Conservation (phyloP, 92 coral and sea anemone genomes). For the Umimayanthus kanabou region DNA sequence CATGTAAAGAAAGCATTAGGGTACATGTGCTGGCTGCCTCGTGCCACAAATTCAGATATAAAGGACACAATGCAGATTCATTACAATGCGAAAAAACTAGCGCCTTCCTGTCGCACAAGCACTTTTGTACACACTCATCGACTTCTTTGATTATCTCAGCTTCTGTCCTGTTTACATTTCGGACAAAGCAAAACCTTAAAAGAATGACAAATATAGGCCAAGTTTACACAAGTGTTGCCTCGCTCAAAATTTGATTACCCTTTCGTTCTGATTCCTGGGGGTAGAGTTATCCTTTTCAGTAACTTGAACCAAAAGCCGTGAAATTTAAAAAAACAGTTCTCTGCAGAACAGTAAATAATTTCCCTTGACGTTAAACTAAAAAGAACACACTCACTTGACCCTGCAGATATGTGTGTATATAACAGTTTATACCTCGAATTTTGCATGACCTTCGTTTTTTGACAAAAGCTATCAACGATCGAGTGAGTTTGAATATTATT, state of each 20-base stretch:
- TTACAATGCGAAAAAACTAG: slow-evolving; percentile 26
- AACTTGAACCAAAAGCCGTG: neutral
- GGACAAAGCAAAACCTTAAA: slow-evolving; percentile 33
- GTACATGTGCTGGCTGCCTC: slow-evolving; percentile 22
- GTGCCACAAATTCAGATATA: slow-evolving; percentile 23
- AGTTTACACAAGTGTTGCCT: slow-evolving; percentile 45
- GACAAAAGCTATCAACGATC: neutral
- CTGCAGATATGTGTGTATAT: neutral
- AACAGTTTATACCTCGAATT: neutral
- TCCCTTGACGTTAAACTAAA: neutral
- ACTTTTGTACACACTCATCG: slow-evolving; percentile 43
- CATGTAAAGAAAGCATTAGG: slow-evolving; percentile 22
- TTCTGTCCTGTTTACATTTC: slow-evolving; percentile 33
- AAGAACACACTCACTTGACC: neutral
- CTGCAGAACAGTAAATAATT: neutral
- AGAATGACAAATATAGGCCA: slow-evolving; percentile 18
- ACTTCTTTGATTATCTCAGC: slow-evolving; percentile 35
- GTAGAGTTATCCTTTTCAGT: neutral
- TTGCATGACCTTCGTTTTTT: neutral
- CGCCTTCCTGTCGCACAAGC: slow-evolving; percentile 45
- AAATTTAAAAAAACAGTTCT: neutral
- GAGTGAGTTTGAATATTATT: neutral
- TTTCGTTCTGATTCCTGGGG: neutral
- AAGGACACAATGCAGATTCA: slow-evolving; percentile 26
- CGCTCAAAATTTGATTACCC: slow-evolving; percentile 27